Conservation (phyloP, 1,140 invertebrate genomes). For the Habropoda laboriosa region DNA sequence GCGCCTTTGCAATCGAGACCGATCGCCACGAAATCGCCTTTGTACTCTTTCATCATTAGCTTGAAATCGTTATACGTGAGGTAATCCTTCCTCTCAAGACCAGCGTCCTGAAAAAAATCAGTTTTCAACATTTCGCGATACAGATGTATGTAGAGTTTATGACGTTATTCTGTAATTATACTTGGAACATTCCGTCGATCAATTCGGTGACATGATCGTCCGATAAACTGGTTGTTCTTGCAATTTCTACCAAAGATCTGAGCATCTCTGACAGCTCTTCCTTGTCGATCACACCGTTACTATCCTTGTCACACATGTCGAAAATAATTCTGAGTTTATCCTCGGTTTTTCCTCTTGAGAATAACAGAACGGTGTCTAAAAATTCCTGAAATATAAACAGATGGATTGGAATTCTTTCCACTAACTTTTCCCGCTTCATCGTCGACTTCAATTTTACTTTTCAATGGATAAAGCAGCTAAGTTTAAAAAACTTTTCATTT, state of each 20-base stretch:
- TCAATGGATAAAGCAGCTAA: too few relatives aligned
- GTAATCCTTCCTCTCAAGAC: slow-evolving; percentile 94
- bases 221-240: slow-evolving; percentile 93
- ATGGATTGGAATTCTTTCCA: not conserved
- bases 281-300: slow-evolving; percentile 97
- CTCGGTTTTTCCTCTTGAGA: slow-evolving; percentile 95
- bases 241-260: slow-evolving; percentile 96
- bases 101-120: slow-evolving; percentile 86
- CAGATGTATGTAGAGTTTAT: not conserved
- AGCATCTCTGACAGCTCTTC: slow-evolving; percentile 96
- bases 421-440: not conserved
- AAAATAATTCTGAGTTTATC: slow-evolving; percentile 98
- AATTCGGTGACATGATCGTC: slow-evolving; percentile 95
- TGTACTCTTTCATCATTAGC: slow-evolving; percentile 98
- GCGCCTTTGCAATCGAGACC: slow-evolving; percentile 98
- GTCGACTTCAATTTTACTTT: not conserved
- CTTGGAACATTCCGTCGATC: slow-evolving; percentile 97
- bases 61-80: slow-evolving; percentile 98
- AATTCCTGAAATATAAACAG: slow-evolving; percentile 87
- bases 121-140: too few relatives aligned
- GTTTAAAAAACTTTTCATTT: too few relatives aligned
- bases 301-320: slow-evolving; percentile 99
- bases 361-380: slow-evolving; percentile 96
- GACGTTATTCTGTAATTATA: slow-evolving; percentile 66
- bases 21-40: slow-evolving; percentile 97